Base-by-base conservation (phyloP, 2,888 invertebrate genomes). In the Pomacea canaliculata region DNA sequence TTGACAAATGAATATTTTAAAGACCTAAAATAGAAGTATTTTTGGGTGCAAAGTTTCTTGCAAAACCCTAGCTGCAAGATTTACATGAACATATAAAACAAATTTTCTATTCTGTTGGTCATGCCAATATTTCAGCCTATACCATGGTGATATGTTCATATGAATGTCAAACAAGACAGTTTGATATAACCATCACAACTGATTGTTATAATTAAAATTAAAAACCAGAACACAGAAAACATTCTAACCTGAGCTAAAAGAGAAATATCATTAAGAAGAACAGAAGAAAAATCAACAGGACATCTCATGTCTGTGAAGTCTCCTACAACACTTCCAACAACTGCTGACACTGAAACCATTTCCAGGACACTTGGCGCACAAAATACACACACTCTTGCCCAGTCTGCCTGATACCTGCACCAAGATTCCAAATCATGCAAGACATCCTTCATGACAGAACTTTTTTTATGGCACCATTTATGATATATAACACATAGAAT, bases 221-320 rank as follows among this genome's bases (percentile, higher is more conserved):
- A 37, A 37, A 37, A 37, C 37, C 37, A 37, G 37, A 37, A 37
- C 37, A 37, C 37, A 37, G 37, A 37, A 37, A 37, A 37, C 37
- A 56, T 10, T 56, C 51, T 56, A 56, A 56, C 51, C 51, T 56
- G 51, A 56, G 51, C 51, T 56, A 56, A 56, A 56, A 56, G 51
- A 13, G 51, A 56, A 56, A 56, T 8, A 56, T 56, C 51, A 56
- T 16, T 56, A 16, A 16, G 10, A 16, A 56, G 51, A 56, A 82
- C 74, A 19, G 81, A 71, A 19, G 80, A 76, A 67, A 83, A 85
- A 51, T 77, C 76, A 46, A 83, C 70, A 18, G 79, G 78, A 74
- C 74, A 69, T 46, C 74, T 68, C 69, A 62, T 69, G 23, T 74
- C 69, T 60, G 59, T 62, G 27, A 60, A 65, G 19, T 76, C 56